Evolutionary conservation across 2,797 vertebrate genomes (phyloP).

Genomic region (Pipistrellus pygmaeus): DNA sequence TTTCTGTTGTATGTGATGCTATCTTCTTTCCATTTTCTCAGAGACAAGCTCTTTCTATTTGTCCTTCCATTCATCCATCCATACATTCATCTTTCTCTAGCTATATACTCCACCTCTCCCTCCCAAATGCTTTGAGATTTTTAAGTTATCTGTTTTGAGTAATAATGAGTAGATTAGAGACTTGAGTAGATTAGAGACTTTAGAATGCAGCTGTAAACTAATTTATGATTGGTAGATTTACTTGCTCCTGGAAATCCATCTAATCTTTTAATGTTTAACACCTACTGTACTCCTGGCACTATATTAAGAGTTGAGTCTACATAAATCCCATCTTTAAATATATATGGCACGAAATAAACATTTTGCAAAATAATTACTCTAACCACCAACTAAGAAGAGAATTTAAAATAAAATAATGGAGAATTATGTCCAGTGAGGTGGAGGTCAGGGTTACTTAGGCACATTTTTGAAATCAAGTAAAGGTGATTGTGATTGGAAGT

Average conservation of each 20-base stretch:
- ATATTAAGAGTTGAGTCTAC: neutral
- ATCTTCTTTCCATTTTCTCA: neutral
- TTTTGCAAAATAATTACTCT: slow-evolving; percentile 11
- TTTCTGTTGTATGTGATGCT: neutral
- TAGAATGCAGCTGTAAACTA: neutral
- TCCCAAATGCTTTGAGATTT: slow-evolving; percentile 41
- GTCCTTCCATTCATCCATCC: neutral
- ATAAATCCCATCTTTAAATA: neutral
- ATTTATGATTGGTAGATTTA: neutral
- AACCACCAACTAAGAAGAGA: neutral
- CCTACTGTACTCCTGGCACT: neutral
- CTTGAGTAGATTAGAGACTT: neutral
- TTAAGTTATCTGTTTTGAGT: no score
- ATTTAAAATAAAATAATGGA: slow-evolving; percentile 29
- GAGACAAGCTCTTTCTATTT: neutral
- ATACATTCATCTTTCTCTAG: neutral
- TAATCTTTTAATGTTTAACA: slow-evolving; percentile 4
- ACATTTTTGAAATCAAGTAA: neutral
- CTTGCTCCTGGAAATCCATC: slow-evolving; percentile 15
- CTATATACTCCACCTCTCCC: neutral
- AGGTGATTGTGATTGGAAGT: neutral
- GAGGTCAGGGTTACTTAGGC: neutral
- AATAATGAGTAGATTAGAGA: neutral
- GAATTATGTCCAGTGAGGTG: neutral
- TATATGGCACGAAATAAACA: slow-evolving; percentile 8